Base-by-base conservation (phyloP, 2,888 invertebrate genomes). In the Hecatera dysodea region DNA sequence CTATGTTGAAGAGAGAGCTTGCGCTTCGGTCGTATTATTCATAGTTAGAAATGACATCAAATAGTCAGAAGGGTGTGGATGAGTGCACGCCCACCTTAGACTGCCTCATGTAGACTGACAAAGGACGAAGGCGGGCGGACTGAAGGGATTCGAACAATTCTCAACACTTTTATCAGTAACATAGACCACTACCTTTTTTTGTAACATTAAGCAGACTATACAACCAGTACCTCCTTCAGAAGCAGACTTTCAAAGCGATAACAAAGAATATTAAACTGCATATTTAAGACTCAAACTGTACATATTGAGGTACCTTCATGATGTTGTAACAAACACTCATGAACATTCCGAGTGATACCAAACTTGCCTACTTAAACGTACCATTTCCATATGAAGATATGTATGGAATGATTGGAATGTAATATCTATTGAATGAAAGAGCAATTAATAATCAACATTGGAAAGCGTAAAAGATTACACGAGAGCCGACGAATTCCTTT, bases 391-490 rank as follows among this genome's bases (percentile, higher is more conserved):
- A 88, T 83, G 84, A 87, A 90, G 85, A 86, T 89, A 91, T 89
- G 90, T 87, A 85, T 89, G 88, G 90, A 90, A 90, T 89, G 90
- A 87, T 90, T 88, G 91, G 93, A 92, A 93, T 91, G 91, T 90
- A 90, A 90, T 90, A 91, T 91, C 89, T 90, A 91, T 91, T 92
- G 92, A 93, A 92, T 92, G 91, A 91, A 89, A 90, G 90, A 90
- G 90, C 93, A 93, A 93, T 93, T 93, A 94, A 93, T 93, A 93
- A 93, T 93, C 91, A 92, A 92, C 91, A 92, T 93, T 93, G 86
- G 93, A 94, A 93, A 94, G 93, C 93, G 93, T 94, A 92, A 93
- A 93, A 93, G 93, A 93, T 93, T 92, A 93, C 91, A 93, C 92
- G 91, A 91, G 89, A 90, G 90, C 90, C 91, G 92, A 90, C 89